These are phyloP conservation scores for Spodoptera exigua DNA, from an alignment of 2,888 invertebrate species.

Conservation along the genomic window DNA sequence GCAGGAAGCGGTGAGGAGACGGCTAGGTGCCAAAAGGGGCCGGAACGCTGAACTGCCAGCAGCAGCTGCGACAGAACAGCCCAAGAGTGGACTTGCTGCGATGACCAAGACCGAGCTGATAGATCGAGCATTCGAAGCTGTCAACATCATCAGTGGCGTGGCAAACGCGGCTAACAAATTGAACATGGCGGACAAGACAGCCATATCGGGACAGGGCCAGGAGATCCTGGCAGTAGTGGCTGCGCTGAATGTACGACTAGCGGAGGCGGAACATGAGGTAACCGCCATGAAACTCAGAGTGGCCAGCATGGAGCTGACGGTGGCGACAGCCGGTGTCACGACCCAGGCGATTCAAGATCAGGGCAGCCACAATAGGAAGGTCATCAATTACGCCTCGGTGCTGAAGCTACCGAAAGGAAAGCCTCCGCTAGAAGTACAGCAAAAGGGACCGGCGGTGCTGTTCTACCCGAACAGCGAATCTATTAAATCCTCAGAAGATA, in stretches of 20 bases:
- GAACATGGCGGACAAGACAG: slow-evolving; percentile 3
- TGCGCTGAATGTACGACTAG: not conserved
- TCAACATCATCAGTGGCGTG: not conserved
- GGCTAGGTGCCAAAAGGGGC: fast-evolving
- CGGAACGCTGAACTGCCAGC: too few species aligned
- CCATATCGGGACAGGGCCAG: not conserved
- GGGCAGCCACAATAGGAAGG: fast-evolving
- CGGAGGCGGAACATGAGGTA: fast-evolving
- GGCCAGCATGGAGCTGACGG: not conserved
- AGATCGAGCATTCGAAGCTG: not conserved
- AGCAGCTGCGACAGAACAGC: too few species aligned
- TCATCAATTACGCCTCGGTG: not conserved
- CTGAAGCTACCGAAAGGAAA: not conserved
- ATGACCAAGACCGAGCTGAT: not conserved
- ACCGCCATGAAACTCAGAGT: not conserved
- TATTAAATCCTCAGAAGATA: not conserved
- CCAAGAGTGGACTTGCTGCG: not conserved
- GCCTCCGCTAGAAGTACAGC: not conserved
- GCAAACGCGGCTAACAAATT: slow-evolving; percentile 3
- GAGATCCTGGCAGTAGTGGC: not conserved
- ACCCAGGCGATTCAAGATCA: not conserved
- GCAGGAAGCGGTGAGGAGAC: not conserved
- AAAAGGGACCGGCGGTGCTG: not conserved
- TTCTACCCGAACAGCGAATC: not conserved
- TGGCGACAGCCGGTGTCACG: fast-evolving